Evolutionary conservation across 2,797 vertebrate species (phyloP), one percentile per base, ranked within the genome.

Genomic region (Muscicapa striata): DNA sequence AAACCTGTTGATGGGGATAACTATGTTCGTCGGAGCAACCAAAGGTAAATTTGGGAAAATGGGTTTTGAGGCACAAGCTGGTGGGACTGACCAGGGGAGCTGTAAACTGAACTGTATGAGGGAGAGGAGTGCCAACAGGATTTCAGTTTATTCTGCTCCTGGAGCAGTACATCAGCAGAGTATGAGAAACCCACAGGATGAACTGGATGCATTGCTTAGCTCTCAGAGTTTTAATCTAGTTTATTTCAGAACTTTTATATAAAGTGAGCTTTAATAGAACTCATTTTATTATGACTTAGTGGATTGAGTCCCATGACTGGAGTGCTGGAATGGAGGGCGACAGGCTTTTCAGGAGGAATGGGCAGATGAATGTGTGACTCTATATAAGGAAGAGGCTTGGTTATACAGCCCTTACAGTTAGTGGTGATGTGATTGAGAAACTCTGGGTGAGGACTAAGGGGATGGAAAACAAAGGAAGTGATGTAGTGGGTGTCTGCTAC

Each of bases 1-100:
- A 99, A 99, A 97, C 99, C 99, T 93, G 97, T 99, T 55, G 99
- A 99, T 97, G 99, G 99, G 75, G 99, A 99, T 98, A 99, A 99
- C 97, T 99, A 99, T 27, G 99, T 99, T 93, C 98, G 99, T 94
- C 98, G 99, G 79, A 99, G 99, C 98, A 99, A 99, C 98, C 99
- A 99, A 98, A 99, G 99, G 99, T 99, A 97, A 92, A 41, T 84
- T 43, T 45, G 30, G 27, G 41, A 84, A 81, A 63, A 48, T 9
- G 5, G 0, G 0, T 61, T 57, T 74, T 63, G 36, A 23, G 24
- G 3, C 2, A 1, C 32, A 72, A 58, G 14, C 15, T 87, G 27
- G 4, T 15, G 2, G 26, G 29, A 22, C n/a, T 78, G 27, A 27
- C 30, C 2, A 3, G 69, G 43, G 32, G 15, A 61, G 6, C 29